phyloP scores from a whole-genome alignment of 2,113 vertebrate genomes.

The Pampusana beccarii region DNA sequence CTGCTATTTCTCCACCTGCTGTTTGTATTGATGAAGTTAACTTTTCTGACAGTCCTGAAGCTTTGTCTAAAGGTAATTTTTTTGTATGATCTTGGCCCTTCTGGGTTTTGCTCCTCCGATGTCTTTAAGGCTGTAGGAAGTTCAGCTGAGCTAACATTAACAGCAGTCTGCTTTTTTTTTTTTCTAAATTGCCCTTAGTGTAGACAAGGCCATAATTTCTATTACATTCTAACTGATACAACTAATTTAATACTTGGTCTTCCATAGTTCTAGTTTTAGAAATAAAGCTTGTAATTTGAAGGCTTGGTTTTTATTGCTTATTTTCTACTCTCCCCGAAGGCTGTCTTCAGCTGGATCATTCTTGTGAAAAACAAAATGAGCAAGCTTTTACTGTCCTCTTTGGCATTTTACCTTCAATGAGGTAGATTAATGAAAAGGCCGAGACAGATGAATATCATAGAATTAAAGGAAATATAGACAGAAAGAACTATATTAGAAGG shows the following conservation, averaged over 20 bases:
- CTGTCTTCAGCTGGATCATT: not conserved
- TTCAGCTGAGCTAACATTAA: not conserved
- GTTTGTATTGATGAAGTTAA: not conserved
- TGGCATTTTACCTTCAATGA: not conserved
- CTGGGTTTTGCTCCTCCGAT: not conserved
- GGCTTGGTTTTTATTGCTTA: not conserved
- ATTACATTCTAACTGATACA: not conserved
- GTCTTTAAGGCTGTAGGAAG: not conserved
- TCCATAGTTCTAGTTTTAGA: not conserved
- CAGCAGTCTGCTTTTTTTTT: not conserved
- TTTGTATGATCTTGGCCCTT: not conserved
- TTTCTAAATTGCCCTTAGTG: not conserved
- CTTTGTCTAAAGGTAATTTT: not conserved
- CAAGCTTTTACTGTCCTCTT: not conserved
- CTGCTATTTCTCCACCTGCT: not conserved
- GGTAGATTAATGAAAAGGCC: not conserved
- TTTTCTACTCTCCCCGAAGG: not conserved
- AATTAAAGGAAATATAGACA: not conserved
- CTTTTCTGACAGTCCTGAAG: not conserved
- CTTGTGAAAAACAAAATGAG: not conserved
- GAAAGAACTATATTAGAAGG: not conserved
- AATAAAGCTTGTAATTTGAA: not conserved
- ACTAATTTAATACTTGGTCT: not conserved
- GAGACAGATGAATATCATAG: not conserved
- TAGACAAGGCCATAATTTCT: not conserved